Evolutionary conservation across 2,113 vertebrate species (phyloP).

Genomic region (Myrmecophaga tridactyla): DNA sequence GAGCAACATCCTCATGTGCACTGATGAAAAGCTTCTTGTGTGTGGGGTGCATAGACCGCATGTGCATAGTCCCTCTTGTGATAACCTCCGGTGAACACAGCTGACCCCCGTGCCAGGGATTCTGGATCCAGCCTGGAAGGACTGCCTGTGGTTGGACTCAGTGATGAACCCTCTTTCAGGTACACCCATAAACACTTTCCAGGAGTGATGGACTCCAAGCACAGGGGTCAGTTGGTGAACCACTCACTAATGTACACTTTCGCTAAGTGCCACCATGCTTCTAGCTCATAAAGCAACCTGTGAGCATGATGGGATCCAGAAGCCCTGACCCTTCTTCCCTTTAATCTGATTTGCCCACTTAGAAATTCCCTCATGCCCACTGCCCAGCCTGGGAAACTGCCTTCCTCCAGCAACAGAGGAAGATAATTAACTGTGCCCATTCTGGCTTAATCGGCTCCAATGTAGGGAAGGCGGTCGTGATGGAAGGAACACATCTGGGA

Average conservation of each 20-base stretch:
- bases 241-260: background rate
- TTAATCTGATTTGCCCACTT: background rate
- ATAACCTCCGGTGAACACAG: fast-evolving
- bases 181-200: background rate
- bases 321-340: background rate
- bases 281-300: background rate
- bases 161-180: background rate
- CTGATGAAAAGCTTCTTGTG: background rate
- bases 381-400: background rate
- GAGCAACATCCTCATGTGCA: background rate
- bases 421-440: slow-evolving; percentile 61
- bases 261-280: background rate
- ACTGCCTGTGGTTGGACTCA: background rate
- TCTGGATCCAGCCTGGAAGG: background rate
- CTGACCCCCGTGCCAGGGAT: fast-evolving
- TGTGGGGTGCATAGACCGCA: fast-evolving
- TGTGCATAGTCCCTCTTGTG: fast-evolving
- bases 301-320: background rate
- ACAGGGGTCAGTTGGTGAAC: background rate
- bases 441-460: slow-evolving; percentile 65
- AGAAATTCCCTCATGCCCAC: background rate
- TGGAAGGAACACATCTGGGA: slow-evolving; percentile 46
- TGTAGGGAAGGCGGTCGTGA: slow-evolving; percentile 17
- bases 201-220: background rate
- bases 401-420: slow-evolving; percentile 1